Base-by-base conservation (phyloP, 2,888 invertebrate species). In the Phragmatobia fuliginosa region DNA sequence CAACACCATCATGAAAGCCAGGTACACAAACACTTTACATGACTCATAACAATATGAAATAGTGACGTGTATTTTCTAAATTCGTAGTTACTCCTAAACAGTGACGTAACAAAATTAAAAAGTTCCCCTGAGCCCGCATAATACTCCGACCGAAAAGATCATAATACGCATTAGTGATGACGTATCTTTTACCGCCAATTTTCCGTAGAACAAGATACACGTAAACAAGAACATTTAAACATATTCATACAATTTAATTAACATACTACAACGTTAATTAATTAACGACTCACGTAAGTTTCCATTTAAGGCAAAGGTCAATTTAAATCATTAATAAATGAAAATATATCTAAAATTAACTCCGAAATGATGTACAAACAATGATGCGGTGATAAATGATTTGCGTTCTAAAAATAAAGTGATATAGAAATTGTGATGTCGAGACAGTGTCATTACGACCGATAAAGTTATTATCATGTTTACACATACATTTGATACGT, bases 391-490 rank as follows among this genome's bases (percentile, higher is more conserved):
- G 28, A 67, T 61, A 18, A 56, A 3, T 45, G 36, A 67, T 67
- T n/a, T 41, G 10, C 6, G 28, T n/a, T 38, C 28, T 62, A 52
- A 61, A 36, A 31, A 56, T 61, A 67, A 67, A 67, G 38, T 49
- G 33, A 67, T 62, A 49, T 33, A 25, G 49, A 32, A 60, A 41
- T 32, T 62, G 11, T n/a, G 45, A 33, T 36, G 32, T 52, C 56
- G 38, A 69, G 59, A 65, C 61, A 1, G 18, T 52, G 61, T 61
- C 69, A 56, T 65, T 64, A 70, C 63, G 70, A 67, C 63, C 63
- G 60, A 67, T 75, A 80, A 70, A 64, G 38, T 41, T 67, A 70
- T 68, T 80, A 80, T 80, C 80, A 62, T 82, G 71, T 82, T 80
- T 80, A 80, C 75, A 45, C 62, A 70, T 59, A 33, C 62, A 59